Percentiles rank a stretch among this genome's conserved stretches.
Conservation (phyloP, 1,140 invertebrate genomes). For the Papilio polytes region DNA sequence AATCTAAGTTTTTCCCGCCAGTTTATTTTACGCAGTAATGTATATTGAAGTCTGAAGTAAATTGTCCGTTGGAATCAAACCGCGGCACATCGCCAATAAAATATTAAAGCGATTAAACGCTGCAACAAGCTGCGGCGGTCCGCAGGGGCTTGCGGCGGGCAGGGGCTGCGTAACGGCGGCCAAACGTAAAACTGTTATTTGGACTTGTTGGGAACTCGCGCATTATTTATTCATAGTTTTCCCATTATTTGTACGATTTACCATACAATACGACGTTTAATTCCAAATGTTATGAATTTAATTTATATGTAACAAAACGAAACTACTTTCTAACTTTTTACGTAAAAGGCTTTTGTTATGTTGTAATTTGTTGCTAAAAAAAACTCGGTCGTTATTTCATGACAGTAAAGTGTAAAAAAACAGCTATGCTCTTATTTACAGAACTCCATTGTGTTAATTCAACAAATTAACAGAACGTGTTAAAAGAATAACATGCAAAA, state of each 20-base stretch:
- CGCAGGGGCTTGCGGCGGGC: conserved; percentile 13
- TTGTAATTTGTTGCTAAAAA: neutral
- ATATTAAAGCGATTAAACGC: conserved; percentile 76
- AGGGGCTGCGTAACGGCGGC: conserved; percentile 55
- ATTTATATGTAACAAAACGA: neutral
- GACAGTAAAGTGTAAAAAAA: neutral
- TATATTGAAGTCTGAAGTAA: conserved; percentile 11
- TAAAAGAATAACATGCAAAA: neutral
- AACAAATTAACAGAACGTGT: neutral
- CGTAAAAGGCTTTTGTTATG: neutral
- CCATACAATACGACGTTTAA: neutral
- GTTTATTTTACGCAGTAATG: conserved; percentile 47
- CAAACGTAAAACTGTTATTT: conserved; percentile 66
- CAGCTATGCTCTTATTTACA: neutral
- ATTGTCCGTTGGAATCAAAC: neutral
- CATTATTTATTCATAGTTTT: conserved; percentile 23
- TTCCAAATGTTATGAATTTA: neutral
- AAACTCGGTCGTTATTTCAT: neutral
- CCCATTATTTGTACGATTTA: neutral
- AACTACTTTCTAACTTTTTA: neutral
- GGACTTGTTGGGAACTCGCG: conserved; percentile 38
- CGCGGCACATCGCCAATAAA: conserved; percentile 50
- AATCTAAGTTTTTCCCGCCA: neutral
- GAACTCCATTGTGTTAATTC: neutral
- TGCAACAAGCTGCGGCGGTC: conserved; percentile 45